Percentiles rank a stretch among this genome's conserved stretches.
Conservation (phyloP, 2,888 invertebrate genomes). For the Steromphala cineraria region DNA sequence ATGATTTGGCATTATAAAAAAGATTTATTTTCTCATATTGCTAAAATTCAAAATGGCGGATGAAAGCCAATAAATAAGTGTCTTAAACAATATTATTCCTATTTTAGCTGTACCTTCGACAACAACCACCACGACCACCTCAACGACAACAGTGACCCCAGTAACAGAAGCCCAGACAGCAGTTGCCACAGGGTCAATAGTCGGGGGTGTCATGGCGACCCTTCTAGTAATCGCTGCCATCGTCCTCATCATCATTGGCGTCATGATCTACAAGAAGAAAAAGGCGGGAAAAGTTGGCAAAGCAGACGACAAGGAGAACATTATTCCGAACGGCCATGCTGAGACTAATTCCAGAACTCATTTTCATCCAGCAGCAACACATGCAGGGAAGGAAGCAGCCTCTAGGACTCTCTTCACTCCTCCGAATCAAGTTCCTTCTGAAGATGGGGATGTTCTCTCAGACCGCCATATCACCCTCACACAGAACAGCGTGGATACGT, state of each 20-base stretch:
- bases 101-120: neutral
- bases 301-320: neutral
- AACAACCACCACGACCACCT: neutral
- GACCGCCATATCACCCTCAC: neutral
- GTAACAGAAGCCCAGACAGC: neutral
- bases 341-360: neutral
- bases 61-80: too few species aligned
- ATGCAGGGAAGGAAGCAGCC: neutral
- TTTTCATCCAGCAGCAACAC: neutral
- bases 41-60: too few species aligned
- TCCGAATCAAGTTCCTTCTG: neutral
- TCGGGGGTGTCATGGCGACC: neutral
- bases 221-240: neutral
- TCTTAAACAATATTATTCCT: too few species aligned
- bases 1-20: too few species aligned
- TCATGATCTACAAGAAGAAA: slow-evolving; percentile 18
- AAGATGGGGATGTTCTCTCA: neutral
- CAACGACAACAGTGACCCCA: neutral
- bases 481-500: neutral
- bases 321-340: neutral
- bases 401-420: neutral
- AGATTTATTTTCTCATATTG: too few species aligned
- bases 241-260: neutral
- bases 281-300: neutral
- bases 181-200: neutral